These are phyloP conservation scores for Poecilia wingei DNA, from an alignment of 2,797 vertebrate genomes.

Conservation along the genomic window DNA sequence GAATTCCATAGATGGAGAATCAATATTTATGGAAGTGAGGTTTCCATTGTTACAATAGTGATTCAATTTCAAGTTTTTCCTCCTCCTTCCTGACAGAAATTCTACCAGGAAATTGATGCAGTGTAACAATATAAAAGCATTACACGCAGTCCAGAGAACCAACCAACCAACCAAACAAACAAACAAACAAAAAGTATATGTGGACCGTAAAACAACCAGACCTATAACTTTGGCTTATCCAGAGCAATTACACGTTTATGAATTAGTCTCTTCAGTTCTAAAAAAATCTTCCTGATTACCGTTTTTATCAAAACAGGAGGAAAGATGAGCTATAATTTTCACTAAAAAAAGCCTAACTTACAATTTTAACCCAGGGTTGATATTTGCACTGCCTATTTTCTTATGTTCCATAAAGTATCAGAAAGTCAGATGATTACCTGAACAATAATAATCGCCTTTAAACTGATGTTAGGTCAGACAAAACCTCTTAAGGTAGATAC, in stretches of 20 bases:
- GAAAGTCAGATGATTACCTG: neutral
- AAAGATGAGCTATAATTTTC: neutral
- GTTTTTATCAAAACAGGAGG: neutral
- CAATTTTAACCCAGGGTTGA: neutral
- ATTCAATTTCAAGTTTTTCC: conserved; percentile 67
- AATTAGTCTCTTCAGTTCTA: neutral
- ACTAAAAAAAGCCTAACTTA: neutral
- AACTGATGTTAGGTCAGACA: neutral
- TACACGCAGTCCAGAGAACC: conserved; percentile 31
- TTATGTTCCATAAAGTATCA: neutral
- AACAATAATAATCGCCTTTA: neutral
- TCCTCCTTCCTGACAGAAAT: conserved; percentile 55
- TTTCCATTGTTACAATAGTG: conserved; percentile 61
- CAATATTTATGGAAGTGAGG: conserved; percentile 68
- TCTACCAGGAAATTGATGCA: conserved; percentile 53
- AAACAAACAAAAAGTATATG: conserved; percentile 14
- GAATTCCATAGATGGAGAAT: conserved; percentile 64
- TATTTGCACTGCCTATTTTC: neutral
- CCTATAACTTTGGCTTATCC: conserved; percentile 25
- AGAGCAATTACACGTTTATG: neutral
- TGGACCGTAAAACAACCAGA: conserved; percentile 34
- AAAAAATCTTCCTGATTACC: neutral
- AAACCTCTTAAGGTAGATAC: neutral
- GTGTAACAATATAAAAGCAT: conserved; percentile 62
- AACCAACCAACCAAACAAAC: neutral